Evolutionary conservation across 2,797 vertebrate genomes (phyloP), one percentile per base, ranked within the genome.

Genomic region (Rhinichthys osculus): DNA sequence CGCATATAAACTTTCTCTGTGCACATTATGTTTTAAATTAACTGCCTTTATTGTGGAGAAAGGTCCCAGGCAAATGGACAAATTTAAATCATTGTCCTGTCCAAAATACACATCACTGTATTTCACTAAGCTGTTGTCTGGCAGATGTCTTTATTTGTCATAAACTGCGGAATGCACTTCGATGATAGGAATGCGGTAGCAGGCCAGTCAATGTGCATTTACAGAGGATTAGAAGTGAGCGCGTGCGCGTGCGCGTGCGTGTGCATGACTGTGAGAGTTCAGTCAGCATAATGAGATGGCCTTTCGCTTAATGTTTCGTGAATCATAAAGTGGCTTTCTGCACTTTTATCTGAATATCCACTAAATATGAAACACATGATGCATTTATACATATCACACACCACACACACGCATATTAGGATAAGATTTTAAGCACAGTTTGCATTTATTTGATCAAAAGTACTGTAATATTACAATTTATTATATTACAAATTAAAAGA

Each of bases 1-100:
- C 6, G n/a, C 30, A 42, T 11, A 42, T 42, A 82, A 1, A 62
- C 40, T 50, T 27, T 57, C 16, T 72, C 14, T 40, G n/a, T 82
- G 47, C 17, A 33, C 13, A 35, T 79, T 44, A 13, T 30, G 30
- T 54, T 67, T 73, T n/a, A 14, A 38, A 52, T 82, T 3, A n/a
- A 23, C 19, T 66, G 23, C 59, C 14, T 52, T 85, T 6, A 42
- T 42, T 71, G 38, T n/a, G 71, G 13, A 44, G 47, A 62, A 73
- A 85, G n/a, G 54, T 47, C 70, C 27, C 30, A 33, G 78, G 11
- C 27, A 67, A 81, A 81, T n/a, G 17, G 19, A 35, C 27, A 47
- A 33, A 66, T 80, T 23, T 4, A 50, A 50, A 35, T 67, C 10
- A 35, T 11, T 67, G 78, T 59, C 67, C 21, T n/a, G 19, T 67